Evolutionary conservation across 2,888 invertebrate species (phyloP).

Genomic region (Hypsopygia costalis): DNA sequence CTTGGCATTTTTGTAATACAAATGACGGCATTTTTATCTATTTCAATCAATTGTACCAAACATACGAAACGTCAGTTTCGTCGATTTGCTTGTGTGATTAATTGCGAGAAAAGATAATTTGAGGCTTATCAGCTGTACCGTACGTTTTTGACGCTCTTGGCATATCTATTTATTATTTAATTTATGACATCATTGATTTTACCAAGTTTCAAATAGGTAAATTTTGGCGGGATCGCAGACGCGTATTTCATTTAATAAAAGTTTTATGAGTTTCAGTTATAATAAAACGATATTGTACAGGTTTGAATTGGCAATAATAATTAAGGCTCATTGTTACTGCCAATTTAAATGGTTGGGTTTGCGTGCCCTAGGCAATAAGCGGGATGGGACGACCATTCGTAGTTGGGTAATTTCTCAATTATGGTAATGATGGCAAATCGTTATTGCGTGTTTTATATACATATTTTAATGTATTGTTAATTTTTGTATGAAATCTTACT

Average conservation of each 20-base stretch:
- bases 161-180: no score
- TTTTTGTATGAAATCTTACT: slow-evolving; percentile 18
- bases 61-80: no score
- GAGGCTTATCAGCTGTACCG: no score
- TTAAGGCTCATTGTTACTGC: slow-evolving; percentile 48
- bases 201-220: no score
- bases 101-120: no score
- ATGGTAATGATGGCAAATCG: slow-evolving; percentile 34
- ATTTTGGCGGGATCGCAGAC: background rate
- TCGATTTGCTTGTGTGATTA: no score
- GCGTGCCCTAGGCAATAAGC: slow-evolving; percentile 27
- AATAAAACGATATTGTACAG: slow-evolving; percentile 29
- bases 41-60: no score
- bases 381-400: background rate
- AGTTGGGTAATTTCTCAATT: slow-evolving; percentile 33
- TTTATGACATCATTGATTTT: no score
- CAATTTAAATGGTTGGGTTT: slow-evolving; percentile 42
- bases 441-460: background rate
- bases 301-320: slow-evolving; percentile 43
- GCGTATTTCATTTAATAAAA: slow-evolving; percentile 46
- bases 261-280: slow-evolving; percentile 32
- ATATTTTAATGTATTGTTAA: slow-evolving; percentile 31
- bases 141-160: no score
- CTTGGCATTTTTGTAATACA: no score
- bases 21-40: no score